These are phyloP conservation scores for Eristalis arbustorum DNA, from an alignment of 2,888 invertebrate species.

Conservation along the genomic window DNA sequence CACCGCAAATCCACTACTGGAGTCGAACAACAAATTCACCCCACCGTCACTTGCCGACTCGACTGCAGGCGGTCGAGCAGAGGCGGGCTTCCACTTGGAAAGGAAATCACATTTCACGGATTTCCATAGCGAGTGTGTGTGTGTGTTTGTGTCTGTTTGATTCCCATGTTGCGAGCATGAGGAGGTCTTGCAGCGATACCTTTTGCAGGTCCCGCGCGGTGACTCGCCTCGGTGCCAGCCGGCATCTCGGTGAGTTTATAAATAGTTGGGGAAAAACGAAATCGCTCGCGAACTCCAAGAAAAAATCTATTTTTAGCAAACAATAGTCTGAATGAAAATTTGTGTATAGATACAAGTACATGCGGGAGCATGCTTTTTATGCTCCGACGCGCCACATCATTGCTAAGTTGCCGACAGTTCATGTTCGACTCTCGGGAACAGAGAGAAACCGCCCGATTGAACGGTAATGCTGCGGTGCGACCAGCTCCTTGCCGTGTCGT, in stretches of 20 bases:
- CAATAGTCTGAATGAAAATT: slow-evolving; percentile 56
- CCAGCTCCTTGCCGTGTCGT: slow-evolving; percentile 21
- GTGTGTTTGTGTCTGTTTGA: slow-evolving; percentile 44
- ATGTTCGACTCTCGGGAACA: not conserved
- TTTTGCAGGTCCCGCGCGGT: slow-evolving; percentile 23
- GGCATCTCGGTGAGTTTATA: slow-evolving; percentile 33
- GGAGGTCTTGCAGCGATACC: slow-evolving; percentile 12
- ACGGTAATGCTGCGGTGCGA: slow-evolving; percentile 34
- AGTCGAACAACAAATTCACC: slow-evolving; percentile 37
- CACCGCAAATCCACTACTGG: slow-evolving; percentile 6
- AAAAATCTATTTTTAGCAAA: slow-evolving; percentile 63
- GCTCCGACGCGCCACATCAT: slow-evolving; percentile 4
- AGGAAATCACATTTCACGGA: slow-evolving; percentile 42
- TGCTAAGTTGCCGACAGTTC: slow-evolving; percentile 28
- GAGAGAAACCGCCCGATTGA: slow-evolving; percentile 40
- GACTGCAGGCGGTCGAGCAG: not conserved
- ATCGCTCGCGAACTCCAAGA: slow-evolving; percentile 32
- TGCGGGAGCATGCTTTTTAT: not conserved
- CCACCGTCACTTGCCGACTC: not conserved
- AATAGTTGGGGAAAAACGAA: slow-evolving; percentile 51
- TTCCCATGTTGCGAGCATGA: slow-evolving; percentile 13
- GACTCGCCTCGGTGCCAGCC: slow-evolving; percentile 13
- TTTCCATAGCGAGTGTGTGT: slow-evolving; percentile 20
- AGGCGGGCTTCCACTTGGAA: slow-evolving; percentile 15
- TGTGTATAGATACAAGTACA: not conserved